Percentiles rank a stretch among this genome's conserved stretches.
phyloP scores from a whole-genome alignment of 2,888 invertebrate genomes.

The Oeneis ivallda region DNA sequence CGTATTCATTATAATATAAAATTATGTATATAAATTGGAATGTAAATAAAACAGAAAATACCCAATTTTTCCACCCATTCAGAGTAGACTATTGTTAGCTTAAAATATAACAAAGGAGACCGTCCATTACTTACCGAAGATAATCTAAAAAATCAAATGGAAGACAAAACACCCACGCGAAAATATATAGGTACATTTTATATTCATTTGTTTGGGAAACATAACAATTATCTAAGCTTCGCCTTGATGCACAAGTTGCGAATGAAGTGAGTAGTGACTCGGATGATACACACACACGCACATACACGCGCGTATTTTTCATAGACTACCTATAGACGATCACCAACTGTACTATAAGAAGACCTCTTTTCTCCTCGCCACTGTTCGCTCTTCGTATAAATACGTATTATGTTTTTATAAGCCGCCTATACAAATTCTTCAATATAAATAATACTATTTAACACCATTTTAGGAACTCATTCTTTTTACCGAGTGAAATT shows the following conservation, averaged over 20 bases:
- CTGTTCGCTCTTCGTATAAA: too few species aligned
- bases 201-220: not conserved
- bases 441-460: not conserved
- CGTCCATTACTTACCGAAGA: slow-evolving; percentile 14
- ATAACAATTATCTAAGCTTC: not conserved
- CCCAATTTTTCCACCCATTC: slow-evolving; percentile 15
- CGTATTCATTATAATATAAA: not conserved
- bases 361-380: too few species aligned
- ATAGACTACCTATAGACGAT: too few species aligned
- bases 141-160: slow-evolving; percentile 20
- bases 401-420: too few species aligned
- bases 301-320: too few species aligned
- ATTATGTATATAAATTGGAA: slow-evolving; percentile 14
- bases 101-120: slow-evolving; percentile 24
- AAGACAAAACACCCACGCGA: slow-evolving; percentile 10
- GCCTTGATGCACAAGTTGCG: not conserved
- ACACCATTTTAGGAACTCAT: not conserved
- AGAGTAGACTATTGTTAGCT: slow-evolving; percentile 23
- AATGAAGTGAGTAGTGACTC: too few species aligned
- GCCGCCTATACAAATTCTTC: too few species aligned
- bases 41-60: slow-evolving; percentile 20
- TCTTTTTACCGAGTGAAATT: slow-evolving; percentile 1
- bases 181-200: not conserved
- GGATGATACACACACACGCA: too few species aligned
- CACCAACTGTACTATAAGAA: too few species aligned